Evolutionary conservation across 2,797 vertebrate genomes (phyloP).

Genomic region (Rhodeus uyekii): DNA sequence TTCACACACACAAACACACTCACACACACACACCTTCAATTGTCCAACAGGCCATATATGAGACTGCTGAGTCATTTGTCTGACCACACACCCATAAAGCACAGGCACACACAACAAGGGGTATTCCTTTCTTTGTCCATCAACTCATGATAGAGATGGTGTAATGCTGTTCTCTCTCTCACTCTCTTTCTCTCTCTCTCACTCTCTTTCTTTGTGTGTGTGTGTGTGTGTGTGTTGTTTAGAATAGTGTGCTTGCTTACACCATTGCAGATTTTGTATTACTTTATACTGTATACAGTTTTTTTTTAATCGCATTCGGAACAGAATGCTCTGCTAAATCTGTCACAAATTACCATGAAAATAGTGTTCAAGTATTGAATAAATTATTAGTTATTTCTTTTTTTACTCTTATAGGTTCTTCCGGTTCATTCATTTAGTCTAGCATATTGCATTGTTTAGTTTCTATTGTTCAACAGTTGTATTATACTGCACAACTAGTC

Average conservation of each 20-base stretch:
- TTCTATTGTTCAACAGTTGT: not conserved
- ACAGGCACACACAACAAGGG: slow-evolving; percentile 3
- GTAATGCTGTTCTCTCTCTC: not conserved
- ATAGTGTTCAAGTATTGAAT: not conserved
- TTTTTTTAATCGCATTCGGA: not conserved
- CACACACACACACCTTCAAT: not conserved
- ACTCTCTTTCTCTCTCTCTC: not conserved
- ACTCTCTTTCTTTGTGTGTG: too few relatives aligned
- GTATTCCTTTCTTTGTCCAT: not conserved
- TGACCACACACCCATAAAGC: slow-evolving; percentile 15
- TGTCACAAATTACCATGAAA: not conserved
- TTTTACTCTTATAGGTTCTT: too few relatives aligned
- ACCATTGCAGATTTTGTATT: not conserved
- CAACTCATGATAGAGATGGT: slow-evolving; percentile 5
- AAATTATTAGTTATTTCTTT: not conserved
- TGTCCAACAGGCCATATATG: slow-evolving; percentile 2
- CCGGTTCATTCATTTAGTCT: not conserved
- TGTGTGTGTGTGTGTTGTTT: too few relatives aligned
- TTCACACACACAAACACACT: not conserved
- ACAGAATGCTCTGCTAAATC: not conserved
- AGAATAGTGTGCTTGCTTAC: not conserved
- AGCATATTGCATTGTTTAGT: not conserved
- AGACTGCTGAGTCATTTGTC: slow-evolving; percentile 38
- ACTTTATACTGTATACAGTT: not conserved
- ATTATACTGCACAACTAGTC: not conserved